Conservation (phyloP, 1,140 invertebrate species). For the Drosophila mojavensis region DNA sequence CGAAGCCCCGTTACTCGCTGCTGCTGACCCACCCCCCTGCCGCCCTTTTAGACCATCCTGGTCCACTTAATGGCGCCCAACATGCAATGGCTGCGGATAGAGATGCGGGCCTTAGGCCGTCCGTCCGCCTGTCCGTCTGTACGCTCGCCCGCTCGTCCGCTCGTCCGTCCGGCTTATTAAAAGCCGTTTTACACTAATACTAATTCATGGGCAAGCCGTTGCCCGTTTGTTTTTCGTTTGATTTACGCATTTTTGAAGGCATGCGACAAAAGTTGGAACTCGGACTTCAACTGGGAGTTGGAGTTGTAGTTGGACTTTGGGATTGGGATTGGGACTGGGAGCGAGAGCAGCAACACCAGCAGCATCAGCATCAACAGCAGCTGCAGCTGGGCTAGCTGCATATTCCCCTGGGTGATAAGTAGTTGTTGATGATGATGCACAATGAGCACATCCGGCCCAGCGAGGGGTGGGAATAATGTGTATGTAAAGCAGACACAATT, state of each 20-base stretch:
- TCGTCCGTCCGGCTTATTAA: slow-evolving; percentile 41
- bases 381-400: slow-evolving; percentile 25
- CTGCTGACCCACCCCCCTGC: neutral
- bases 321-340: neutral
- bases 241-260: slow-evolving; percentile 44
- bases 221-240: slow-evolving; percentile 49
- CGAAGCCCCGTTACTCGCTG: neutral
- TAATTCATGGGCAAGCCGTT: slow-evolving; percentile 44
- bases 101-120: slow-evolving; percentile 26
- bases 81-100: neutral
- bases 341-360: slow-evolving; percentile 27
- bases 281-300: slow-evolving; percentile 1
- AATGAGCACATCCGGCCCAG: slow-evolving; percentile 67
- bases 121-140: too few relatives aligned
- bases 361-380: slow-evolving; percentile 10
- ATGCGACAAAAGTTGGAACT: slow-evolving; percentile 19
- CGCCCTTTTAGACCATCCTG: neutral
- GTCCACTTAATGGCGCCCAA: slow-evolving; percentile 5
- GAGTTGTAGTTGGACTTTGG: neutral
- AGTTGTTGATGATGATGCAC: slow-evolving; percentile 61
- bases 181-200: slow-evolving; percentile 55
- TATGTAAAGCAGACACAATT: neutral
- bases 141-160: too few relatives aligned
- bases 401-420: slow-evolving; percentile 53
- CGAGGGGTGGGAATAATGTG: slow-evolving; percentile 7